Base-by-base conservation (phyloP, 2,113 vertebrate species). In the Henicopernis longicauda region DNA sequence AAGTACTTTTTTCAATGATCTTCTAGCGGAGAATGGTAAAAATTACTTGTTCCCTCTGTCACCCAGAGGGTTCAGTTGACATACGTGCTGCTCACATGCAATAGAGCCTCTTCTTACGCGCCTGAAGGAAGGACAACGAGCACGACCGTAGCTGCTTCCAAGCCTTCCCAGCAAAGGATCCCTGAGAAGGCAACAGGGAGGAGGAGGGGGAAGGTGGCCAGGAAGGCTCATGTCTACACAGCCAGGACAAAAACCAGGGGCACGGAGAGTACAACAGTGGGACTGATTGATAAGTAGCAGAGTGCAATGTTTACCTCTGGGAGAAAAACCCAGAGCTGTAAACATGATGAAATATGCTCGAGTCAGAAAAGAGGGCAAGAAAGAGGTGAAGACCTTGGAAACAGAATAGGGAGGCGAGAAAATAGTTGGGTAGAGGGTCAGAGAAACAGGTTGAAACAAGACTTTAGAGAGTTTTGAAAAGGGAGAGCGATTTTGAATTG, bases 271-370 rank as follows among this genome's bases (percentile, higher is more conserved):
- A 87, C 94, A 95, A 96, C 96, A 93, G 38, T 45, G 70, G 90
- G 87, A 63, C 91, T 96, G 96, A 97, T 78, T 97, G 96, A 98
- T 97, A 98, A 96, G 95, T 94, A 97, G 86, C 95, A 97, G 93
- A 97, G 78, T 84, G 91, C 83, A 92, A 73, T 92, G 96, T 98
- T 98, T 98, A 97, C 91, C 83, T 96, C 82, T 90, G 92, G 77
- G 89, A 92, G 69, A 78, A 97, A 95, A 93, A 82, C 55, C 61
- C 92, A 95, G 91, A 88, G 95, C 78, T 88, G 95, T 95, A 97
- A 98, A 97, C 91, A 95, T 82, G 93, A 95, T 95, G 95, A 97
- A 97, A 97, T 97, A 98, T 54, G 61, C 86, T 90, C 0, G 1
- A 95, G 61, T 82, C 67, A 95, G 82, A 74, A 90, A 78, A 95